Base-by-base conservation (phyloP, 64 coral and sea anemone genomes). In the Astreopora myriophthalma region DNA sequence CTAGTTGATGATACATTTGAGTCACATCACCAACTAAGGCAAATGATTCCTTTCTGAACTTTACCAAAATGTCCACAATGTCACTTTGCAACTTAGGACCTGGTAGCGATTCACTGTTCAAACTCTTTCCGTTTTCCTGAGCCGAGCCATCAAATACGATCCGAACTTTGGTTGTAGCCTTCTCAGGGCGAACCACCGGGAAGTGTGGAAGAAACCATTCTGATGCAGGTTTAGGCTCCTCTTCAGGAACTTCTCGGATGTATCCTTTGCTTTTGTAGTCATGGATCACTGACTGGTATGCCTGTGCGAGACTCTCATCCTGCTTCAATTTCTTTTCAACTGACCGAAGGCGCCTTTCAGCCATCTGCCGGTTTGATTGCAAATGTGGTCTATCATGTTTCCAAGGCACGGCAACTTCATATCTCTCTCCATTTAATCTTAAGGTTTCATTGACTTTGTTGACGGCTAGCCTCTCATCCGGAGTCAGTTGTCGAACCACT, bases 1-100 rank as follows among this genome's bases (percentile, higher is more conserved):
- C 26, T 44, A 93, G 31, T 36, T 96, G 89, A 61, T 89, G 95
- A 48, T 93, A 96, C 90, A 96, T 96, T 77, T 96, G 95, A 13
- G 85, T 96, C 82, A 92, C 55, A 39, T 96, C 82, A 16, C 89
- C 94, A 13, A 91, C 93, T 28, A 89, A 40, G 30, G 85, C 84
- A 14, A 88, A 60, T 26, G 55, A 66, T 32, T 95, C 85, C 89
- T 91, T 76, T 20, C 82, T 61, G 36, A 91, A 95, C 22, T 67
- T 72, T 20, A 95, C 55, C 14, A 92, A 76, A 16, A 96, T 85
- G n/a, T 90, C 86, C 14, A 96, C 52, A 68, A 96, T 89, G 37
- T 90, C 80, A 51, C 31, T 90, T 36, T 93, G 95, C 23, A 96
- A 38, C 76, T 96, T 93, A 3, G 90, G 79, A 63, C 94, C 95